Evolutionary conservation across 1,140 invertebrate genomes (phyloP).

Genomic region (Microplitis demolitor): DNA sequence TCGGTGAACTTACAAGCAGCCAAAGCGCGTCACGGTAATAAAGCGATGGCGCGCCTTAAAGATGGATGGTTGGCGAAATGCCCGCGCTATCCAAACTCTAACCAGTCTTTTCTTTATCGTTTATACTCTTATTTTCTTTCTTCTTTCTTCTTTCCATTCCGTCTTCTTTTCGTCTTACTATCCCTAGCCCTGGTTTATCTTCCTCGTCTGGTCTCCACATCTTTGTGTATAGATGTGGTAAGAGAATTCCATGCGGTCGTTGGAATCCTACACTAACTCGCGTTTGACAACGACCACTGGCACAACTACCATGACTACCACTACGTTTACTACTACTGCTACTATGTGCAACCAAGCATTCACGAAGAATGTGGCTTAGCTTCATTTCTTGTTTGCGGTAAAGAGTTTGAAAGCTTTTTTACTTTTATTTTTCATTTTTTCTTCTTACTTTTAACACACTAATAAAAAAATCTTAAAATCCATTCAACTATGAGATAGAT

Average conservation of each 20-base stretch:
- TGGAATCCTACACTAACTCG: background rate
- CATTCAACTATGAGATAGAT: too few species aligned
- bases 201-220: background rate
- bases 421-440: too few species aligned
- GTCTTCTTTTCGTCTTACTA: too few species aligned
- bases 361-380: too few species aligned
- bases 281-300: background rate
- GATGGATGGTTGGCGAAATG: slow-evolving; percentile 17
- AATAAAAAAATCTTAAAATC: too few species aligned
- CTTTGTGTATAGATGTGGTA: background rate
- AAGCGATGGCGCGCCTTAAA: slow-evolving; percentile 27
- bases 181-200: background rate
- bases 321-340: too few species aligned
- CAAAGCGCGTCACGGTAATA: slow-evolving; percentile 19
- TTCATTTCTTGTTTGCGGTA: too few species aligned
- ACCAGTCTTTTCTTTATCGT: background rate
- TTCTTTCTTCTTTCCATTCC: too few species aligned
- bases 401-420: too few species aligned
- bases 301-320: background rate
- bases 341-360: too few species aligned
- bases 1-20: slow-evolving; percentile 11
- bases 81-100: slow-evolving; percentile 8
- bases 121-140: background rate
- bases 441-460: too few species aligned
- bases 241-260: slow-evolving; percentile 4